phyloP scores from a whole-genome alignment of 2,797 vertebrate genomes.

The Chaetodon trifasciatus region DNA sequence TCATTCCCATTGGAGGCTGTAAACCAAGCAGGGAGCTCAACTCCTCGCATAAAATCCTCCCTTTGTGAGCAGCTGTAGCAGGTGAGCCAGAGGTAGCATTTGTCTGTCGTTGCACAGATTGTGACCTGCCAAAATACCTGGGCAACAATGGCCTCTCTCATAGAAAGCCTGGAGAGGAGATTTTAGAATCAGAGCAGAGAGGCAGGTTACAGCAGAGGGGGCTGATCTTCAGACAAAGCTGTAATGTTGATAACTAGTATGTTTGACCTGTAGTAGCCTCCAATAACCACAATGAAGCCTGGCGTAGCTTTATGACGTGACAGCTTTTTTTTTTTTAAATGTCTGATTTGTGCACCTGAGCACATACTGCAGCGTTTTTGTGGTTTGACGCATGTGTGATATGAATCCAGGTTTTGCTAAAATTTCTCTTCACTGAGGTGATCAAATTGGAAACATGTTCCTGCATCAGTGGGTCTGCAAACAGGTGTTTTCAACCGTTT shows the following conservation, averaged over 20 bases:
- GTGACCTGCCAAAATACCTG: constrained; percentile 63
- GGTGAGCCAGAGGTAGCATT: constrained; percentile 60
- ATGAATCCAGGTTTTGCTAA: no score
- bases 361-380: no score
- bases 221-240: constrained; percentile 19
- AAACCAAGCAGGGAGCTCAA: constrained; percentile 55
- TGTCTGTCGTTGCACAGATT: constrained; percentile 51
- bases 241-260: constrained; percentile 4
- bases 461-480: no score
- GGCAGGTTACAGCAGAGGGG: constrained; percentile 14
- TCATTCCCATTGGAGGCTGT: constrained; percentile 35
- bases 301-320: background rate
- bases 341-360: background rate
- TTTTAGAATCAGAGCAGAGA: constrained; percentile 11
- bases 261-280: background rate
- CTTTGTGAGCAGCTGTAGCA: constrained; percentile 62
- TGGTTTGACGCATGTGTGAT: no score
- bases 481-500: no score
- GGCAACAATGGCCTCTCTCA: constrained; percentile 64
- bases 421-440: no score
- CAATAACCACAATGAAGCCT: background rate
- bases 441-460: no score
- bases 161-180: background rate
- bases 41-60: constrained; percentile 48
- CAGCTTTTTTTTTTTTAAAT: background rate